Base-by-base conservation (phyloP, 2,113 vertebrate species). In the Hippocampus comes region DNA sequence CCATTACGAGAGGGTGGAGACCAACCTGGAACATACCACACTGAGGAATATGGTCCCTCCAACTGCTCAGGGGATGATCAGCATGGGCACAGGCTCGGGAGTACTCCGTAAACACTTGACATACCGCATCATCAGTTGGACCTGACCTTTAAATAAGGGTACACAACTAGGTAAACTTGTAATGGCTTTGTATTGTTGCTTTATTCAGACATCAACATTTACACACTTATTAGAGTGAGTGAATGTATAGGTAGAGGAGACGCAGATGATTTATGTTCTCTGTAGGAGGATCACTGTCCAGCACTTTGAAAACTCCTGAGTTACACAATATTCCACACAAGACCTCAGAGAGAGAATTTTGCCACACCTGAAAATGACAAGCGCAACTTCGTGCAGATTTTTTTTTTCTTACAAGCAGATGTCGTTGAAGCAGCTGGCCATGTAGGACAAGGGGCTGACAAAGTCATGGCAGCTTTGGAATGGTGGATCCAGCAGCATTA, bases 401-500 rank as follows among this genome's bases (percentile, higher is more conserved):
- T 11, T 2, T 68, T 18, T 27, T 14, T 79, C 96, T 97, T 92
- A 99, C 97, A 90, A 91, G 89, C 97, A 99, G 76, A 99, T 94
- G 78, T 98, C 97, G 2, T 95, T 98, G 81, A 94, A 93, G 84
- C 97, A 99, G 91, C 96, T 95, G 87, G 97, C 95, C 86, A 95
- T 94, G 85, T 93, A 98, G 80, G 95, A 92, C 84, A 94, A 85
- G 7, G 97, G 96, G 81, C 94, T 98, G 87, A 99, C 96, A 30
- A 94, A 95, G 34, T 95, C 92, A n/a, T 96, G 95, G 80, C 97
- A 99, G 74, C 86, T 87, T 61, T 92, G 91, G 82, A 99, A 99
- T 0, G 96, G 97, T 0, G 92, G 74, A 23, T 92, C 89, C 72
- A 95, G 88, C 61, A 99, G 85, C 18, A 49, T 76, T 12, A 91